Base-by-base conservation (phyloP, 2,888 invertebrate species). In the Amorpha juglandis region DNA sequence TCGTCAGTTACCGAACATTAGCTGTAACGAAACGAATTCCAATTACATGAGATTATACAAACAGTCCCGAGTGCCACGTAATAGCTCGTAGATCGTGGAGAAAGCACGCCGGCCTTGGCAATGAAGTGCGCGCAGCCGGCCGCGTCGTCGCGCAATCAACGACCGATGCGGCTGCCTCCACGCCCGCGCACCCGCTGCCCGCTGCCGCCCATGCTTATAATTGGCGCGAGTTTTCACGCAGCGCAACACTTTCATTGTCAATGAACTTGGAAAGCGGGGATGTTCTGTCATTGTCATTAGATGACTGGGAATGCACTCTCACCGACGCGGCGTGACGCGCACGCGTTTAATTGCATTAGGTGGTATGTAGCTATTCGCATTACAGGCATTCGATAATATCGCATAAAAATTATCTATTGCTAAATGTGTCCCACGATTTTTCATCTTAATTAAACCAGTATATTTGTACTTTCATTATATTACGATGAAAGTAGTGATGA, bases 181-280 rank as follows among this genome's bases (percentile, higher is more conserved):
- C 53, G 16, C 55, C 33, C 16, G 75, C 78, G 68, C 74, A 65
- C 65, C 66, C 66, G 64, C 68, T 63, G 66, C 58, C 70, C 67
- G 51, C 6, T 66, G 51, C 68, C 70, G 63, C 71, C 73, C 68
- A 75, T 77, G 77, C 77, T 78, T 76, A 72, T 87, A 89, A 87
- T 88, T 86, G 86, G 82, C 85, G 84, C 86, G 83, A 89, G 88
- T 90, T 92, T 91, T 90, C 92, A 92, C 91, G 89, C 89, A 87
- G 84, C 85, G 81, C 86, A 81, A 84, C 86, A 92, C 92, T 93
- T 91, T 93, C 92, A 82, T 92, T 92, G 92, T 89, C 92, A 92
- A 87, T 92, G 92, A 93, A 92, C 92, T 92, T 92, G 90, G 91
- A 92, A 92, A 93, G 92, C 91, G 89, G 88, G 86, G 90, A 88